phyloP scores from a whole-genome alignment of 2,797 vertebrate species.

The Calcarius lapponicus region DNA sequence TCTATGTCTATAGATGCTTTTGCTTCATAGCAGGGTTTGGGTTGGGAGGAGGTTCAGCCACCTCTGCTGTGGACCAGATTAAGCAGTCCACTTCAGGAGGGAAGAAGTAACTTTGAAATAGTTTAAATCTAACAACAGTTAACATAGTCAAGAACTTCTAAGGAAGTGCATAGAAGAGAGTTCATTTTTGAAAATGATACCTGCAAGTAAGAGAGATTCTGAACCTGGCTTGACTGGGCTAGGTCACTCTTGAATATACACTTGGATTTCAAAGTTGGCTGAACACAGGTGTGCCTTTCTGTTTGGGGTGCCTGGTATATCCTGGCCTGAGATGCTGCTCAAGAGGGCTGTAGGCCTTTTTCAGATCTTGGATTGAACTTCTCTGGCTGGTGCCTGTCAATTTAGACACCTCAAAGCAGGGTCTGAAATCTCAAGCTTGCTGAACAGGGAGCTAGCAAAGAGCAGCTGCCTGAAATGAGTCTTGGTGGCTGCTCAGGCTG shows the following conservation, averaged over 20 bases:
- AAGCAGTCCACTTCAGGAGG: neutral
- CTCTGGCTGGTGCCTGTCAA: neutral
- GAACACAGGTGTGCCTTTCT: neutral
- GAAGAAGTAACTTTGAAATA: neutral
- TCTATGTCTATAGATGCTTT: slow-evolving; percentile 63
- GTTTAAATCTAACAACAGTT: neutral
- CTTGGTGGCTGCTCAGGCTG: neutral
- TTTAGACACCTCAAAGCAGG: neutral
- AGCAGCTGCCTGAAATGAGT: neutral
- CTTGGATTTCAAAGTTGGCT: neutral
- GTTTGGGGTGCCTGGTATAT: neutral
- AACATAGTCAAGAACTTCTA: neutral
- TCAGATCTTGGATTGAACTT: neutral
- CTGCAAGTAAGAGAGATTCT: neutral
- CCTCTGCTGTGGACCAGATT: neutral
- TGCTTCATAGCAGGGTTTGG: neutral
- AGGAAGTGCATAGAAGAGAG: neutral
- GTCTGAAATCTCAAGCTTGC: neutral
- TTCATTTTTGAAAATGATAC: neutral
- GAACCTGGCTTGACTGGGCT: neutral
- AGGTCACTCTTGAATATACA: neutral
- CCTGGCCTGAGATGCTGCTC: neutral
- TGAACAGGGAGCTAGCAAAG: neutral
- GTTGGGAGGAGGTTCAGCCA: neutral
- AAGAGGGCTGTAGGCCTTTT: neutral